phyloP scores from a whole-genome alignment of 37 sponge, comb jelly and placozoan species.

The Geodia barretti region DNA sequence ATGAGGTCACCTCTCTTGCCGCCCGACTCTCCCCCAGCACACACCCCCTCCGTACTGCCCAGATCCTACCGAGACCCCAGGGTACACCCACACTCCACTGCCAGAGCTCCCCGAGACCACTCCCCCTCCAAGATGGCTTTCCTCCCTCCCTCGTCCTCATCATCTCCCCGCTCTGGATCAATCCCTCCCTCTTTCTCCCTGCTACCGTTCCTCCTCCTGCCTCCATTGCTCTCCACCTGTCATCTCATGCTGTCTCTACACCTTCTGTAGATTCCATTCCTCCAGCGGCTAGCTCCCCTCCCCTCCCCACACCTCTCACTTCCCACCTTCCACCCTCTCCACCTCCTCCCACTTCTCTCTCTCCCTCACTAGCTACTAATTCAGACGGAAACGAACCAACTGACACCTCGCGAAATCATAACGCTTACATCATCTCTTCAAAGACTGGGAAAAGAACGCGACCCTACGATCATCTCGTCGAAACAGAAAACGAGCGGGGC shows the following conservation, averaged over 20 bases:
- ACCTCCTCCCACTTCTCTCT: constrained; percentile 11
- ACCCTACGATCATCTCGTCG: background rate
- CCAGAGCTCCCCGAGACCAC: background rate
- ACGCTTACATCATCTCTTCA: too few species aligned
- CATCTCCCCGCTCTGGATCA: constrained; percentile 2
- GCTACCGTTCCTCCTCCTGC: background rate
- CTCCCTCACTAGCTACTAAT: background rate
- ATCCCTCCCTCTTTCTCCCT: constrained; percentile 12
- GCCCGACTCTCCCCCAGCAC: background rate
- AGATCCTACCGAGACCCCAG: too few species aligned
- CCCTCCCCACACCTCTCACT: background rate
- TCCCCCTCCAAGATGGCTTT: too few species aligned
- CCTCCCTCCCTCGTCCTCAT: background rate
- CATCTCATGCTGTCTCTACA: background rate
- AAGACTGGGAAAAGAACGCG: too few species aligned
- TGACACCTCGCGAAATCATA: too few species aligned
- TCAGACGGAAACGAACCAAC: background rate
- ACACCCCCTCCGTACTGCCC: background rate
- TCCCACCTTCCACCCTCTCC: background rate
- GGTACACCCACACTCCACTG: background rate
- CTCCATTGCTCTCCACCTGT: background rate
- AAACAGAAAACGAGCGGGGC: background rate
- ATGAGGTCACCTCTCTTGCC: background rate
- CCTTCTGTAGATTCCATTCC: background rate
- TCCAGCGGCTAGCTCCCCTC: background rate